Base-by-base conservation (phyloP, 37 sponge, comb jelly and placozoan genomes). In the Oopsacas minuta region DNA sequence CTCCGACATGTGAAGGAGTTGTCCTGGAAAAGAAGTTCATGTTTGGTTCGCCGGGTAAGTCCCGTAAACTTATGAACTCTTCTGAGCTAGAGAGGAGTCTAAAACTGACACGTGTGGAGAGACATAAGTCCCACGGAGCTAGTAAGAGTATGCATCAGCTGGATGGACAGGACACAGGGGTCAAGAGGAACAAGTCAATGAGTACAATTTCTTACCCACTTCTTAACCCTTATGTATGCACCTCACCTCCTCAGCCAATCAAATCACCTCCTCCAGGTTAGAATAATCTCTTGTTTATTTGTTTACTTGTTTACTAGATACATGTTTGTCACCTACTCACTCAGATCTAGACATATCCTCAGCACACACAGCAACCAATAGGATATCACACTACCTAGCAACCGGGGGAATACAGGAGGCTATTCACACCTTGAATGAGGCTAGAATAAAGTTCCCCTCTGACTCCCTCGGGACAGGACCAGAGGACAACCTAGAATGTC, bases 121-220 rank as follows among this genome's bases (percentile, higher is more conserved):
- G 75, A 3, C 20, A 34, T 5, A 61, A 61, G 75, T 61, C 75
- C 75, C 75, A 61, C 75, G 75, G 75, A 12, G 22, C 75, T 34
- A 61, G 75, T n/a, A 3, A 61, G 75, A 61, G 75, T 34, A 61
- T 61, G 75, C 30, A 61, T 34, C 75, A 61, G 75, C 75, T 61
- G 75, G 75, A 61, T 3, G 30, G 75, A 61, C 32, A 61, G 75
- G 75, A 61, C 17, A 61, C 75, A n/a, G 22, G 75, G 75, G 75
- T 61, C 28, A 61, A 61, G 75, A 61, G 75, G 75, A 61, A 61
- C 75, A 61, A 61, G 75, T 61, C 75, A 25, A 61, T 61, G 75
- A 34, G 30, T 25, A 61, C 75, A n/a, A 3, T 25, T n/a, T 61
- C 75, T 34, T 61, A 61, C 75, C 75, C 75, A 25, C 75, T 61